Evolutionary conservation across 2,888 invertebrate genomes (phyloP).

Genomic region (Macrosiphum euphorbiae): DNA sequence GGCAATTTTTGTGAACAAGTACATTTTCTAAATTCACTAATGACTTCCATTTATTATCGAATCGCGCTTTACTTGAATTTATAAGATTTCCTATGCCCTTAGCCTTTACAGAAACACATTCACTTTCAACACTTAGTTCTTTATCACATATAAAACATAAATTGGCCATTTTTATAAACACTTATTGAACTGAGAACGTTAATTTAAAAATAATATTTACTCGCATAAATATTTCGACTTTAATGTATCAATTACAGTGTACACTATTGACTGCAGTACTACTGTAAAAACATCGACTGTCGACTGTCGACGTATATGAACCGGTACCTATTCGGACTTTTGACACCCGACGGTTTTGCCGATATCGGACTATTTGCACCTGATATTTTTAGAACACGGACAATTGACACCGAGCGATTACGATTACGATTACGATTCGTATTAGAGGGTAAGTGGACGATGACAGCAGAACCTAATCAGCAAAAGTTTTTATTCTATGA

Average conservation of each 20-base stretch:
- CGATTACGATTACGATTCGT: too few species aligned
- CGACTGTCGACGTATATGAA: too few species aligned
- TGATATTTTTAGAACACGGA: too few species aligned
- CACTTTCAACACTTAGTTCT: conserved; percentile 22
- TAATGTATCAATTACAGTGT: background rate
- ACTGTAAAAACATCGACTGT: too few species aligned
- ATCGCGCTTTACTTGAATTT: conserved; percentile 22
- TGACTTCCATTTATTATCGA: conserved; percentile 26
- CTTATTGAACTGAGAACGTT: background rate
- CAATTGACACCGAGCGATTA: too few species aligned
- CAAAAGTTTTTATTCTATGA: too few species aligned
- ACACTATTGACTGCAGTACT: too few species aligned
- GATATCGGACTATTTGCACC: too few species aligned
- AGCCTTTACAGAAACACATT: conserved; percentile 8
- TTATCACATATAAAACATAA: conserved; percentile 21
- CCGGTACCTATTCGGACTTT: too few species aligned
- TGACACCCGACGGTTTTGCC: too few species aligned
- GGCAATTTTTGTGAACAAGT: background rate
- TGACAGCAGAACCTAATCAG: too few species aligned
- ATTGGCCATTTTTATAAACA: conserved; percentile 16
- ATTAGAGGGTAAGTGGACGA: too few species aligned
- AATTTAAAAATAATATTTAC: background rate
- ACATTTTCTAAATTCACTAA: conserved; percentile 27
- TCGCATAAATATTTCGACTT: background rate
- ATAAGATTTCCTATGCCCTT: conserved; percentile 16